Base-by-base conservation (phyloP, 1,140 invertebrate genomes). In the Zaprionus camerounensis region DNA sequence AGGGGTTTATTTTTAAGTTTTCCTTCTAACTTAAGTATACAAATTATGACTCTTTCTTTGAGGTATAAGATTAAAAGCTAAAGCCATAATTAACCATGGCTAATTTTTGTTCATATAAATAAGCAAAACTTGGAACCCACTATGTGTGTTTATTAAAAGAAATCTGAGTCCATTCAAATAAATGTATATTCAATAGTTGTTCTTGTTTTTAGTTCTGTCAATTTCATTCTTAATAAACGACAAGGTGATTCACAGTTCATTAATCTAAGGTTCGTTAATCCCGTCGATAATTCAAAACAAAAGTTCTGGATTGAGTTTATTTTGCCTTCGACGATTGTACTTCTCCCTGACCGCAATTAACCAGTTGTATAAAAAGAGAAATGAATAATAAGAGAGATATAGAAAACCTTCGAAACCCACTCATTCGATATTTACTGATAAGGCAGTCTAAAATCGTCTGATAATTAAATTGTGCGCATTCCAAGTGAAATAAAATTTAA, bases 381-480 rank as follows among this genome's bases (percentile, higher is more conserved):
- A 38, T 58, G 31, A 58, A 28, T 56, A 58, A 56, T 31, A 28
- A 15, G 9, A 53, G 49, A 53, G 20, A 2, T 53, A 15, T 53
- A 12, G 36, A 24, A 6, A 55, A 15, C 22, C 20, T 26, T 24
- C 15, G 7, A 31, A 56, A 11, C 53, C 22, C 53, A 24, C 15
- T 17, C 6, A 11, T 12, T 58, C 9, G 15, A 22, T 22, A 57
- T 38, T 38, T 51, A 49, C 41, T 63, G 72, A 75, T 70, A 63
- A 70, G 51, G 24, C 7, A 36, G 17, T 12, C n/a, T 51, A 22
- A 36, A 41, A 20, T 3, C 26, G 3, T n/a, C 5, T 46, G 69
- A 65, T 71, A 57, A 71, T 49, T 71, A 49, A 57, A 36, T 49
- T 36, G 20, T 55, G 59, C 15, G 59, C 56, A 57, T 69, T 69